A percentile compares a stretch with the other conserved stretches of the same genome.
phyloP scores from a whole-genome alignment of 2,888 invertebrate genomes.

The Eupithecia inturbata region DNA sequence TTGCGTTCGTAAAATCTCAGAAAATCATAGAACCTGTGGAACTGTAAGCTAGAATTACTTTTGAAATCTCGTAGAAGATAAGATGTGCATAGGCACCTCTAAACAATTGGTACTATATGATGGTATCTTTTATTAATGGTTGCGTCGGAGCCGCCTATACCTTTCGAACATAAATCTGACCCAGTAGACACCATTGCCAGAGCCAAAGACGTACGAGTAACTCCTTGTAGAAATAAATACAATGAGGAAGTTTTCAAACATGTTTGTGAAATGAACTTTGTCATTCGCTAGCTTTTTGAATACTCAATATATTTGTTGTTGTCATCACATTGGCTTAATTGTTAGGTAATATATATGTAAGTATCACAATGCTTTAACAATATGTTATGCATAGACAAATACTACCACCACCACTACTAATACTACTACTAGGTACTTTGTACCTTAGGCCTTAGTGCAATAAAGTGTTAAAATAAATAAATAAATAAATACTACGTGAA shows the following conservation, averaged over 20 bases:
- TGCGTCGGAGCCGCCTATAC: constrained; percentile 53
- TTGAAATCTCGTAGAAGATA: background rate
- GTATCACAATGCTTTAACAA: no score
- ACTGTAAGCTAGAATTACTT: background rate
- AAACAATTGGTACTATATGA: constrained; percentile 48
- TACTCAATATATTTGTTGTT: no score
- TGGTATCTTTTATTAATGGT: constrained; percentile 63
- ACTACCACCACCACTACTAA: no score
- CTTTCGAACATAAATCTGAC: constrained; percentile 39
- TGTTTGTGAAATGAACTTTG: background rate
- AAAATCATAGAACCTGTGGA: background rate
- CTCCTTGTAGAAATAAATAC: constrained; percentile 12
- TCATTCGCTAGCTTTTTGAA: background rate
- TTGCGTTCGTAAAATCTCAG: background rate
- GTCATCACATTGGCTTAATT: no score
- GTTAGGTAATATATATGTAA: no score
- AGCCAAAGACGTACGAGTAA: constrained; percentile 49
- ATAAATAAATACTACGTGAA: background rate
- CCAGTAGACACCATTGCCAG: constrained; percentile 13
- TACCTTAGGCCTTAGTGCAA: no score
- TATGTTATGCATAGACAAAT: background rate
- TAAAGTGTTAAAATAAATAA: no score
- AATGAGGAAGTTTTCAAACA: constrained; percentile 24
- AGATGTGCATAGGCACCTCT: constrained; percentile 37
- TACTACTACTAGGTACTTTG: no score